Evolutionary conservation across 1,140 invertebrate species (phyloP).

Genomic region (Oncopodura yosiiana): DNA sequence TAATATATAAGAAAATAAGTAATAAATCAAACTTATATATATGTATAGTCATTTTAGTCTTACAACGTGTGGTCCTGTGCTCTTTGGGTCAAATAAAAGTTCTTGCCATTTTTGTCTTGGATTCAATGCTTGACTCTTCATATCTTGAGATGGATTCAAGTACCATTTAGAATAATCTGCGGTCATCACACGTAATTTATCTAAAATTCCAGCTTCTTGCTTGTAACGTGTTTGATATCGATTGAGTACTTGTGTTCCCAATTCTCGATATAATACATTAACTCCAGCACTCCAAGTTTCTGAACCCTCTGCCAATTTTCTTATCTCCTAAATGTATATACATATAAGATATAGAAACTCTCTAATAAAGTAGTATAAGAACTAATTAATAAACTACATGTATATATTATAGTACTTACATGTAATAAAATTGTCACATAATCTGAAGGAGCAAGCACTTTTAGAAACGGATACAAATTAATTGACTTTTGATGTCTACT

Average conservation of each 20-base stretch:
- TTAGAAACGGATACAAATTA: conserved; percentile 64
- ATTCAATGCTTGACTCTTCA: conserved; percentile 42
- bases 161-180: conserved; percentile 61
- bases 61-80: conserved; percentile 49
- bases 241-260: conserved; percentile 58
- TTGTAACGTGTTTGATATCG: conserved; percentile 57
- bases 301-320: conserved; percentile 58
- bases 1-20: conserved; percentile 13
- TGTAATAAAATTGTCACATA: conserved; percentile 53
- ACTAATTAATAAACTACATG: not conserved
- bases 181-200: conserved; percentile 59
- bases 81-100: conserved; percentile 46
- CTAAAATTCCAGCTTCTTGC: conserved; percentile 51
- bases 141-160: conserved; percentile 38
- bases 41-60: conserved; percentile 25
- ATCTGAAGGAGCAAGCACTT: conserved; percentile 51
- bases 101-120: conserved; percentile 62
- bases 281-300: conserved; percentile 66
- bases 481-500: conserved; percentile 42
- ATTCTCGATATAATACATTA: conserved; percentile 50
- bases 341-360: not conserved
- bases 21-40: not conserved
- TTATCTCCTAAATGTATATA: conserved; percentile 54
- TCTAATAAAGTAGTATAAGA: not conserved
- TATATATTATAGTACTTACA: conserved; percentile 38